Evolutionary conservation across 2,113 vertebrate genomes (phyloP), one percentile per base, ranked within the genome.

Genomic region (Cyprinus carpio): DNA sequence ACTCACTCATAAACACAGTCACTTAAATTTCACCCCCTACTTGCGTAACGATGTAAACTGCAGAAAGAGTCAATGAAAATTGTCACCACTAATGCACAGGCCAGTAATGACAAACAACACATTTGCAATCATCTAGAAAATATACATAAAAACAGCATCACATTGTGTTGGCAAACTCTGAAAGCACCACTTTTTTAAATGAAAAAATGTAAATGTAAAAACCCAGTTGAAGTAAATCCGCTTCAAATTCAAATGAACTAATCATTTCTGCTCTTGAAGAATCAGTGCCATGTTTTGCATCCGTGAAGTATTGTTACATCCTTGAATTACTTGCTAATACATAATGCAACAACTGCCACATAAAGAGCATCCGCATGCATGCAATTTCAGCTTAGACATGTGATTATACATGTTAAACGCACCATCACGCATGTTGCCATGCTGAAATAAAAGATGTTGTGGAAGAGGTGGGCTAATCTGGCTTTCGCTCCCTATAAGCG

Each of bases 401-500:
- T 77, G 54, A 81, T 75, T 84, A 71, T 31, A 29, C 29, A 75
- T 84, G 76, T 58, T 49, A 60, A 67, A 76, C 13, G 29, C 56
- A 80, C 25, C 62, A 51, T 31, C 43, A 34, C 12, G 8, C 18
- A 56, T 72, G 65, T 16, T 72, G 81, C 20, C 65, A 54, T 71
- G 46, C 67, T 37, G 65, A 67, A 54, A 76, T 72, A 58, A 84
- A 79, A 20, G 74, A 76, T 58, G 40, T 20, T 12, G 81, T 75
- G 69, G 60, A 77, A 67, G 51, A 40, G 29, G 76, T 83, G 29
- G 34, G 60, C 75, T 77, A 86, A 77, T 69, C 76, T 60, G 9
- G 40, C 67, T 27, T 75, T 78, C 3, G 46, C 58, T 80, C 58
- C 25, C 43, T 46, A 78, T 89, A 86, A 87, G 72, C 76, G n/a